These are phyloP conservation scores for Clarias batrachus DNA, from an alignment of 2,113 vertebrate genomes.

Conservation along the genomic window DNA sequence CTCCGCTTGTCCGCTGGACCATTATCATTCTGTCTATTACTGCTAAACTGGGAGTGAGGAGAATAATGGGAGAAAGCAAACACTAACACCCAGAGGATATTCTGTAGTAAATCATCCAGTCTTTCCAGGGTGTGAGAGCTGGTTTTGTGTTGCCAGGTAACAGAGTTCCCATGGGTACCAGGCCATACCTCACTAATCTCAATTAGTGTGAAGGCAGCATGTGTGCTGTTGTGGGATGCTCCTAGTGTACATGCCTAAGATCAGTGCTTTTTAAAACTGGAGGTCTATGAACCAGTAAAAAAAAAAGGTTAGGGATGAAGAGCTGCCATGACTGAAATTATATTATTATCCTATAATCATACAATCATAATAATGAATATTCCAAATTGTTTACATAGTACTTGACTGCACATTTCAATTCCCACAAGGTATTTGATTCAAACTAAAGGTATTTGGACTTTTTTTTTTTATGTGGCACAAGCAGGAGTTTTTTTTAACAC, in stretches of 20 bases:
- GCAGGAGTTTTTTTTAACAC: not conserved
- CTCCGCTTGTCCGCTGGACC: not conserved
- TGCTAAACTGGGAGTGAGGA: constrained; percentile 31
- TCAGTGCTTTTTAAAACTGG: constrained; percentile 3
- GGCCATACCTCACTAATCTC: constrained; percentile 60
- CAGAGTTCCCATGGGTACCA: constrained; percentile 62
- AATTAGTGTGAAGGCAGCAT: constrained; percentile 41
- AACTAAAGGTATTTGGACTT: not conserved
- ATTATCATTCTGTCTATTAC: constrained; percentile 10
- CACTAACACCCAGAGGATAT: constrained; percentile 17
- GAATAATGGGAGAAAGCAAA: constrained; percentile 5
- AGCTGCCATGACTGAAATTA: not conserved
- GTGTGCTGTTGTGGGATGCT: constrained; percentile 20
- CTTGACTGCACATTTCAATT: constrained; percentile 2
- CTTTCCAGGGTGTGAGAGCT: constrained; percentile 64
- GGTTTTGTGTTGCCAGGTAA: constrained; percentile 72
- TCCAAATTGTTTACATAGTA: not conserved
- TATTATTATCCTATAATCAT: not conserved
- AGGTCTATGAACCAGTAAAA: constrained; percentile 8
- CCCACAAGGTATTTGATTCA: not conserved
- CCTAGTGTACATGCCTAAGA: not conserved
- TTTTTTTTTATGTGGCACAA: not conserved
- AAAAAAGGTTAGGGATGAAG: not conserved
- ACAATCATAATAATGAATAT: not conserved
- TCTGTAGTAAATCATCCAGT: constrained; percentile 58